Evolutionary conservation across 2,888 invertebrate genomes (phyloP), one percentile per base, ranked within the genome.

Genomic region (Drosophila helvetica): DNA sequence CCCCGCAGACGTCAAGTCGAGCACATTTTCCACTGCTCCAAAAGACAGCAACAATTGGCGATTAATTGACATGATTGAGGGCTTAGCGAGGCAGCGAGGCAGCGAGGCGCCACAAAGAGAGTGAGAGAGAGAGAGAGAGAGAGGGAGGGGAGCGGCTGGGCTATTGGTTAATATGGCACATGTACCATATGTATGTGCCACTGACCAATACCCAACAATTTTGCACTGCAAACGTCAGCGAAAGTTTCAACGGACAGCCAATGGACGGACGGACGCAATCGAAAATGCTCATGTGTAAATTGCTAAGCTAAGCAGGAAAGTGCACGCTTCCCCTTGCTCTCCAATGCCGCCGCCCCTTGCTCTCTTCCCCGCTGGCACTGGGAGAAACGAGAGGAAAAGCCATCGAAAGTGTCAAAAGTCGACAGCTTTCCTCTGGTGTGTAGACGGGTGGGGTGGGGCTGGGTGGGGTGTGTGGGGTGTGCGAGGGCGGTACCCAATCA

Each of bases 221-320:
- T 72, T 52, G 46, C 43, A 45, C 33, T 64, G 76, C 81, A 70
- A 63, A 77, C 77, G 80, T 84, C 79, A 85, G 87, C 83, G 66
- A 66, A 79, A 85, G 77, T 66, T 63, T 66, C 57, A 42, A 71
- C 46, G 53, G 63, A 61, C 50, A 52, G 30, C 2, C 33, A 33
- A 33, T 0, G 33, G 33, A 33, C 30, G 3, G 10, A 10, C 33
- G 12, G 66, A 61, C 50, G 45, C 25, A 56, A 22, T 59, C 48
- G 45, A 46, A 69, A 60, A 55, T 53, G 42, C 46, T 57, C 53
- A 38, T 62, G 60, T 61, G 73, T 58, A 70, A 81, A 77, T 30
- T 80, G 86, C 74, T 52, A 61, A 71, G 75, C 84, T 73, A 80
- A 84, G 82, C 82, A 82, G n/a, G 67, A 81, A 74, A 54, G 73